Base-by-base conservation (phyloP, 2,797 vertebrate genomes). In the Halcyon smyrnensis region DNA sequence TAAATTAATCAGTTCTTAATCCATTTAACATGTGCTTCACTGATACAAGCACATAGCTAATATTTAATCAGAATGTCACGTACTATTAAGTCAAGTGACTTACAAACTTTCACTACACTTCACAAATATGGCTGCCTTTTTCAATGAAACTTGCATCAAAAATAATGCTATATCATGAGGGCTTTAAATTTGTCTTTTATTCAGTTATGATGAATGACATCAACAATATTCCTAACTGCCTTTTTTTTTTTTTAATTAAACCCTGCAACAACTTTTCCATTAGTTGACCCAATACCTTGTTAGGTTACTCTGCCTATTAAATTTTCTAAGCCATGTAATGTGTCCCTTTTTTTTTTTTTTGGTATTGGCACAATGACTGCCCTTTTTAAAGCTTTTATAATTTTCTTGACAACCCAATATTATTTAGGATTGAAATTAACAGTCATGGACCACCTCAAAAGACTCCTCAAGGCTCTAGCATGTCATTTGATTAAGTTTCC, bases 1-100 rank as follows among this genome's bases (percentile, higher is more conserved):
- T 91, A 94, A 96, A 96, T 96, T 95, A 97, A 96, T 96, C 96
- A 97, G 93, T 92, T 89, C 87, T 92, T 94, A 97, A 97, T 94
- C 96, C 93, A 96, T 93, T 97, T 97, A 97, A 93, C 79, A 19
- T 96, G 92, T 92, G 89, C 89, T 87, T 87, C 87, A 74, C 92
- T 89, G 95, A 96, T 96, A 96, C 56, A 92, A 92, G 90, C 89
- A 85, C 63, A 95, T 41, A 80, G 86, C 95, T 93, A 95, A 94
- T 94, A 96, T 96, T 96, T 94, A 97, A 96, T 94, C 95, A 93
- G 71, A 85, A 80, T 87, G 95, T 95, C 92, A 95, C 0, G 1
- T 94, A 83, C 64, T 92, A 60, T 92, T 94, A 94, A 96, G 75
- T 80, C 10, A 0, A 96, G 36, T 50, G 60, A 85, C 88, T 94